Base-by-base conservation (phyloP, 2,113 vertebrate genomes). In the Ictidomys tridecemlineatus region DNA sequence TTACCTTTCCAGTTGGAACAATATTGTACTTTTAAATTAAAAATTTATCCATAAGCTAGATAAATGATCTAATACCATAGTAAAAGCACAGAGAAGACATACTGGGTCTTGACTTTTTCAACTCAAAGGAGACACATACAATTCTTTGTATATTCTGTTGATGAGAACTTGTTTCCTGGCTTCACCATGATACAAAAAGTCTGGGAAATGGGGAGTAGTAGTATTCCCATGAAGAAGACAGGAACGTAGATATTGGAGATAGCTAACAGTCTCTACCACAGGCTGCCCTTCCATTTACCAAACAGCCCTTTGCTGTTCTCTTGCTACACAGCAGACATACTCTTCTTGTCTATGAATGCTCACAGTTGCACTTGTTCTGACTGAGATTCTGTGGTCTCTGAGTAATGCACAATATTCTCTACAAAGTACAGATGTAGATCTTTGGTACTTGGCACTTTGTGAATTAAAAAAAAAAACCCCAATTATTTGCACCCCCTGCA, bases 391-490 rank as follows among this genome's bases (percentile, higher is more conserved):
- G 61, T n/a, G 22, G 53, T 91, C 61, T 93, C 48, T 84, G 58
- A 20, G 10, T 69, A 61, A 37, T 34, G 16, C 37, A 34, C 51
- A 32, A 28, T 74, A 16, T 78, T 84, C 4, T 83, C 32, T 30
- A 16, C 79, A 48, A 93, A 86, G 56, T 65, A 14, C n/a, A 89
- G 34, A 77, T 69, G 26, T 51, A 26, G 17, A 8, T 86, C 34
- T 92, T 65, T 83, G 79, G 85, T 53, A 48, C 34, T 89, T 80
- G 42, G 61, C 12, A 80, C 39, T 17, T 80, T 76, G 51, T 79
- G 70, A 79, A 56, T 65, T 84, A 84, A 88, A 91, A 94, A 72
- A 56, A 48, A 22, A 91, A 94, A 72, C 45, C 39, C 16, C 56
- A 51, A 85, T 79, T 76, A 37, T 63, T 42, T 48, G 42, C 0